Percentiles rank a stretch among this genome's conserved stretches.
Conservation (phyloP, 2,888 invertebrate species). For the Leptopilina myrica region DNA sequence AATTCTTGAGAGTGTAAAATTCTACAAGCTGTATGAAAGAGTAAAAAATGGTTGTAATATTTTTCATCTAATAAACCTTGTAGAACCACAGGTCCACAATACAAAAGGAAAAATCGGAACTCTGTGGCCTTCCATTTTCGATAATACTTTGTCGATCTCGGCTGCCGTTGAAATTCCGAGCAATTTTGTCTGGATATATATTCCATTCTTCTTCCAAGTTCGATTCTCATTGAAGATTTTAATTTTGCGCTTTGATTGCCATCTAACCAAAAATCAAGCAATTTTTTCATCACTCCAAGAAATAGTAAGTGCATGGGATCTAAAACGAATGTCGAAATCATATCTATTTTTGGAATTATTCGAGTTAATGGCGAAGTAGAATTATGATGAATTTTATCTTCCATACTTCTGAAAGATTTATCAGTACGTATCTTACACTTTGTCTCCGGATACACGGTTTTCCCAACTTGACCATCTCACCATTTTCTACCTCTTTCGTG, state of each 20-base stretch:
- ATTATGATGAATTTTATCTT: slow-evolving; percentile 47
- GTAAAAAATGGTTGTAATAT: slow-evolving; percentile 49
- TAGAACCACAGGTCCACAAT: neutral
- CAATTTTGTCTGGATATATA: slow-evolving; percentile 43
- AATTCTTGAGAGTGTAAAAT: slow-evolving; percentile 31
- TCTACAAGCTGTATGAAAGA: slow-evolving; percentile 44
- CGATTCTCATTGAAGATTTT: neutral
- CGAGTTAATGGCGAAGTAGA: slow-evolving; percentile 43
- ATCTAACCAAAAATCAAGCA: slow-evolving; percentile 47
- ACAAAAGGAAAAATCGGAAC: too few species aligned
- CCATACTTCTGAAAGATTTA: slow-evolving; percentile 42
- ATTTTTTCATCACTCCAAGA: slow-evolving; percentile 48
- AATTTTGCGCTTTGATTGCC: slow-evolving; percentile 18
- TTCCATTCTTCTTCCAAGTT: slow-evolving; percentile 25
- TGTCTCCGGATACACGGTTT: slow-evolving; percentile 42
- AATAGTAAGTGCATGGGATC: slow-evolving; percentile 54
- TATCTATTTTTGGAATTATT: slow-evolving; percentile 46
- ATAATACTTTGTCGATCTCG: slow-evolving; percentile 40
- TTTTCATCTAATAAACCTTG: slow-evolving; percentile 45
- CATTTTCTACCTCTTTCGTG: neutral
- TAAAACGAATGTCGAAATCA: slow-evolving; percentile 48
- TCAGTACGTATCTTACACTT: slow-evolving; percentile 36
- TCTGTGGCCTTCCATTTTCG: too few species aligned
- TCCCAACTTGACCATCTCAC: neutral
- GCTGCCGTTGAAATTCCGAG: slow-evolving; percentile 48